Conservation (phyloP, 2,888 invertebrate species). For the Dicyrtomina minuta region DNA sequence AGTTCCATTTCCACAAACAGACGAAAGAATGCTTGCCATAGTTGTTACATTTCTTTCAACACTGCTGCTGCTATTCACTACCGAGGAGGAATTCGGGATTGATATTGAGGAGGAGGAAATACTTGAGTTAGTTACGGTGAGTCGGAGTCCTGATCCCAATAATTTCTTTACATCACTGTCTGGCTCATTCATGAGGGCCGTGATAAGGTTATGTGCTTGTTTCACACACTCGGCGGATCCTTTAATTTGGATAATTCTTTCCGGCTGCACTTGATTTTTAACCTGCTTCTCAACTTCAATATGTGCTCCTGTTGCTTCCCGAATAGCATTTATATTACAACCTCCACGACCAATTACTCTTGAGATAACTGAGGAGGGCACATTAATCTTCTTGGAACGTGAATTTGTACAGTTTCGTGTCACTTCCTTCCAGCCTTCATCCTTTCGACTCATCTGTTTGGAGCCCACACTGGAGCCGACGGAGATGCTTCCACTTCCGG, state of each 20-base stretch:
- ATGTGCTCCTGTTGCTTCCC: slow-evolving; percentile 93
- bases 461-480: not conserved
- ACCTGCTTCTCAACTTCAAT: slow-evolving; percentile 98
- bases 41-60: not conserved
- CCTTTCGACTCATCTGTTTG: slow-evolving; percentile 59
- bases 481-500: not conserved
- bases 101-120: not conserved
- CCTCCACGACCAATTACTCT: slow-evolving; percentile 94
- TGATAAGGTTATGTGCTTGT: slow-evolving; percentile 87
- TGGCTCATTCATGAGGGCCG: slow-evolving; percentile 90
- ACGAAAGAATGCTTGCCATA: slow-evolving; percentile 12
- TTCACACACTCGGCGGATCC: slow-evolving; percentile 89
- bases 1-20: slow-evolving; percentile 2
- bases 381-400: slow-evolving; percentile 80
- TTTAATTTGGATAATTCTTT: slow-evolving; percentile 91
- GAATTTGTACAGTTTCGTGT: slow-evolving; percentile 52
- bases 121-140: slow-evolving; percentile 11
- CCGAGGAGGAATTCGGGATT: slow-evolving; percentile 6
- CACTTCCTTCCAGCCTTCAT: slow-evolving; percentile 98
- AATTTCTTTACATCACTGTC: slow-evolving; percentile 86
- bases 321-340: slow-evolving; percentile 96
- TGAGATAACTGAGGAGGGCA: slow-evolving; percentile 91
- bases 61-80: not conserved
- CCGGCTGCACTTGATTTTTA: slow-evolving; percentile 78
- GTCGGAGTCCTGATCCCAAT: slow-evolving; percentile 56